Conservation (phyloP, 2,797 vertebrate genomes). For the Agapornis canus region DNA sequence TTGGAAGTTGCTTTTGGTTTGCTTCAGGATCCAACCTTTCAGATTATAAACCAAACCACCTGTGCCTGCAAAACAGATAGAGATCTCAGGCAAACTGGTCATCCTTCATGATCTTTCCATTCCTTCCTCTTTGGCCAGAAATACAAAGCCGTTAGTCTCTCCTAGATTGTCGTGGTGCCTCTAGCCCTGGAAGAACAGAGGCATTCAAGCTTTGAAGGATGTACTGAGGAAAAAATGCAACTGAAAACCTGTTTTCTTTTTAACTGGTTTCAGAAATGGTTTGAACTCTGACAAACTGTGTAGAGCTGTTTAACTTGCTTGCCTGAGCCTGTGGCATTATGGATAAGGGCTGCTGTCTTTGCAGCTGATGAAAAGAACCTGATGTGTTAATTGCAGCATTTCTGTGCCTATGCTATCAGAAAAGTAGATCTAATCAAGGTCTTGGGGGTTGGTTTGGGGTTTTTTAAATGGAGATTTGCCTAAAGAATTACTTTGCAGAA, state of each 20-base stretch:
- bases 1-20: slow-evolving; percentile 14
- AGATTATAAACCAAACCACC: slow-evolving; percentile 53
- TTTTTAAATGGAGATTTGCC: not conserved
- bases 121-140: not conserved
- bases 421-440: not conserved
- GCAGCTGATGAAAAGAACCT: not conserved
- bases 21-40: not conserved
- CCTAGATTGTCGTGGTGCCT: not conserved
- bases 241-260: not conserved
- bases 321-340: not conserved
- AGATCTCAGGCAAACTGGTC: slow-evolving; percentile 33
- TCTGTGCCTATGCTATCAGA: not conserved
- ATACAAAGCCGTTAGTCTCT: not conserved
- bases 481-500: not conserved
- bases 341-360: not conserved
- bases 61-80: slow-evolving; percentile 25
- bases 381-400: not conserved
- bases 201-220: not conserved
- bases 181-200: not conserved
- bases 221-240: not conserved
- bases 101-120: slow-evolving; percentile 22
- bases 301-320: not conserved
- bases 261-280: not conserved
- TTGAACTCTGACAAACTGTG: not conserved
- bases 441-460: rapidly evolving